phyloP scores from a whole-genome alignment of 2,797 vertebrate species.

The Argyrosomus regius region DNA sequence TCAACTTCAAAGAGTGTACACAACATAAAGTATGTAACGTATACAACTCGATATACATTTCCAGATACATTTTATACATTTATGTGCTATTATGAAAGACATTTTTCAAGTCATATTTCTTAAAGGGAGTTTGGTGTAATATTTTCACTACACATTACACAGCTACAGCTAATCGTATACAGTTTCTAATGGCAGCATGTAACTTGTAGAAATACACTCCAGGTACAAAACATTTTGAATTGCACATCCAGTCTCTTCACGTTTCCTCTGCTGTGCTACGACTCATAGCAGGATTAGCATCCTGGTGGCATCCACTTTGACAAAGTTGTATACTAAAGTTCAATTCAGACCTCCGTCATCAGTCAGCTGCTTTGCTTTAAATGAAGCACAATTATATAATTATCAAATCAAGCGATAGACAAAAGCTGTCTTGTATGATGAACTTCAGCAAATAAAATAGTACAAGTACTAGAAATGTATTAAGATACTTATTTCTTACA shows the following conservation, averaged over 20 bases:
- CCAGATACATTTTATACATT: too few relatives aligned
- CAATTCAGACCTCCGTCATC: background rate
- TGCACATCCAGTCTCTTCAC: background rate
- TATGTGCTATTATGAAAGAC: too few relatives aligned
- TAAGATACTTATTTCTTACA: too few relatives aligned
- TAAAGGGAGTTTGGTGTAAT: too few relatives aligned
- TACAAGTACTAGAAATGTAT: too few relatives aligned
- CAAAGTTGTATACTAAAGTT: background rate
- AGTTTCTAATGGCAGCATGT: too few relatives aligned
- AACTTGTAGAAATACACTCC: background rate
- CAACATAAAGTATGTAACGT: background rate
- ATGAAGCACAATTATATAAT: background rate
- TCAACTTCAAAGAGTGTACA: constrained; percentile 30
- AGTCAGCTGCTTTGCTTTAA: background rate
- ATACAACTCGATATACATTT: constrained; percentile 5
- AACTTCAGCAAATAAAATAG: background rate
- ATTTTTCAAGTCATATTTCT: too few relatives aligned
- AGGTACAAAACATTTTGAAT: constrained; percentile 6
- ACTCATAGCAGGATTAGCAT: background rate
- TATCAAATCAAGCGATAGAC: background rate
- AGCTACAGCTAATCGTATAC: too few relatives aligned
- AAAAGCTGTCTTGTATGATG: background rate
- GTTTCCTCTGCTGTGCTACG: constrained; percentile 3
- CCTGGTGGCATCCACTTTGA: background rate
- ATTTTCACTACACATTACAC: too few relatives aligned